Evolutionary conservation across 1,140 invertebrate species (phyloP).

Genomic region (Bombus ignitus): DNA sequence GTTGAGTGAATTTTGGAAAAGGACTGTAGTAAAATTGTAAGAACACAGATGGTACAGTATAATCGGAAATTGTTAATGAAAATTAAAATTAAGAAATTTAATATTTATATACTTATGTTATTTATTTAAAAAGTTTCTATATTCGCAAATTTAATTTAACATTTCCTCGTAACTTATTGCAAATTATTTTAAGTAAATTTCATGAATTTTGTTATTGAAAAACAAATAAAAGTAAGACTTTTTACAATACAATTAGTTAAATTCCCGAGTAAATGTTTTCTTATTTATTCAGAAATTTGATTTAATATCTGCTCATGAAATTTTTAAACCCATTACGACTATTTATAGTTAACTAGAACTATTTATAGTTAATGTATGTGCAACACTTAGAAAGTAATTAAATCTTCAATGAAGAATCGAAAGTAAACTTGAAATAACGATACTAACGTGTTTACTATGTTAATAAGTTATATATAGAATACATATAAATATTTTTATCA

Average conservation of each 20-base stretch:
- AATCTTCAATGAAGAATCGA: not conserved
- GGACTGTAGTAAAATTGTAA: not conserved
- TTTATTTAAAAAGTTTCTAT: not conserved
- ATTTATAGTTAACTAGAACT: not conserved
- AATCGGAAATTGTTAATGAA: not conserved
- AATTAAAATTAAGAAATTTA: not conserved
- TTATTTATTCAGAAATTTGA: not conserved
- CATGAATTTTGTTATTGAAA: too few relatives aligned
- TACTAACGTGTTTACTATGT: not conserved
- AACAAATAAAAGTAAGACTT: too few relatives aligned
- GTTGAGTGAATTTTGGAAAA: not conserved
- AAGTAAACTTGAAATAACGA: not conserved
- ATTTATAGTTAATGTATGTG: conserved; percentile 1
- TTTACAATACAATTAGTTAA: not conserved
- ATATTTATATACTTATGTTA: not conserved
- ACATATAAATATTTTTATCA: not conserved
- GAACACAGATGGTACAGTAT: not conserved
- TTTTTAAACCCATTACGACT: not conserved
- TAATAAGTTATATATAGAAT: not conserved
- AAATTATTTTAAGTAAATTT: not conserved
- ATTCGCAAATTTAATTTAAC: not conserved
- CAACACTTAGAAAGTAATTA: conserved; percentile 6
- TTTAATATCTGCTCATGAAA: not conserved
- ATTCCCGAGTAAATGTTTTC: not conserved
- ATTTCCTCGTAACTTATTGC: not conserved